Conservation (phyloP, 2,797 vertebrate species). For the Brachyrhaphis roseni region DNA sequence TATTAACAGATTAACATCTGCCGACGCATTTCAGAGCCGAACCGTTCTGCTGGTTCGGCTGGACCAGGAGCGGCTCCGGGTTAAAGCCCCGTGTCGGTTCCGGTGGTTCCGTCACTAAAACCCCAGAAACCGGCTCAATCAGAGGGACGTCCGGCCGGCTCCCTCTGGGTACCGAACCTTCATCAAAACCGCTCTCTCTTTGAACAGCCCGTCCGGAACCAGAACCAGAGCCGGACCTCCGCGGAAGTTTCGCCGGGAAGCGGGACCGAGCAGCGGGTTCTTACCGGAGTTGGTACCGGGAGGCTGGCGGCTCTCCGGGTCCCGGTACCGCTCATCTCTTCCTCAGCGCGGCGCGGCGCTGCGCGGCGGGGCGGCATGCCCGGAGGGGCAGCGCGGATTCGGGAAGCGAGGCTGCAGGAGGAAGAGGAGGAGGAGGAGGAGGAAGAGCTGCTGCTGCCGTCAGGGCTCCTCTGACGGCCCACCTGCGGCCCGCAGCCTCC, state of each 20-base stretch:
- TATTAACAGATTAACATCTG: too few species aligned
- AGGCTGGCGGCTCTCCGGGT: constrained; percentile 87
- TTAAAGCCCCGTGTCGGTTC: rapidly evolving
- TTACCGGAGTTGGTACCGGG: constrained; percentile 87
- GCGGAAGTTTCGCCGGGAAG: too few species aligned
- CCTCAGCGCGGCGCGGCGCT: constrained; percentile 72
- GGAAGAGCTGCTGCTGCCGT: constrained; percentile 24
- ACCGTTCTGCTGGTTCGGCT: rapidly evolving
- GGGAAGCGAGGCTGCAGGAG: not conserved
- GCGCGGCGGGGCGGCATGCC: constrained; percentile 42
- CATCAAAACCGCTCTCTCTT: not conserved
- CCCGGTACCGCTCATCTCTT: constrained; percentile 88
- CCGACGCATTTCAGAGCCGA: constrained; percentile 11
- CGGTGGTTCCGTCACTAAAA: not conserved
- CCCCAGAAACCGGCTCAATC: not conserved
- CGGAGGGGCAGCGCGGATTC: not conserved
- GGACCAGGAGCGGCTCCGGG: rapidly evolving
- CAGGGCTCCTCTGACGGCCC: constrained; percentile 51
- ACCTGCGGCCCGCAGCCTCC: constrained; percentile 59
- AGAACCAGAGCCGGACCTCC: not conserved
- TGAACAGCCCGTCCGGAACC: not conserved
- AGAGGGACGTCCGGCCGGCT: not conserved
- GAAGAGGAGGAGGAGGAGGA: not conserved
- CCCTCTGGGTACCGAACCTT: not conserved
- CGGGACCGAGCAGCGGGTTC: constrained; percentile 48